phyloP scores from a whole-genome alignment of 2,797 vertebrate species.

The Arrhamphus sclerolepis region DNA sequence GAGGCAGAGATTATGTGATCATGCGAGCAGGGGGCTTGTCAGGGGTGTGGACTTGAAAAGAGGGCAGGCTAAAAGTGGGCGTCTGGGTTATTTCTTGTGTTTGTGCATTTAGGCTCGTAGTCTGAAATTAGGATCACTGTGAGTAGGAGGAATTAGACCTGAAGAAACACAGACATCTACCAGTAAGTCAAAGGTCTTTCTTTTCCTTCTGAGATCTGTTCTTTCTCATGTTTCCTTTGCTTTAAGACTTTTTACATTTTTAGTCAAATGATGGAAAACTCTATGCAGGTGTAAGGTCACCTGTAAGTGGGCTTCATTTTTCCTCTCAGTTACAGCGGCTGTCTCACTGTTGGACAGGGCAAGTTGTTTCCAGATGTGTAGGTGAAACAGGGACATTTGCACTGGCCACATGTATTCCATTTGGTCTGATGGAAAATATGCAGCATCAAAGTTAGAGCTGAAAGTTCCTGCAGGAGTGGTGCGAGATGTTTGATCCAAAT shows the following conservation, averaged over 20 bases:
- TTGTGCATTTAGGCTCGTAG: constrained; percentile 62
- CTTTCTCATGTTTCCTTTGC: neutral
- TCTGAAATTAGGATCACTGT: constrained; percentile 60
- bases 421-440: constrained; percentile 37
- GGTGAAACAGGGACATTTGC: neutral
- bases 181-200: constrained; percentile 53
- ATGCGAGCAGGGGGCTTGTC: constrained; percentile 45
- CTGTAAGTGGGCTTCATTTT: constrained; percentile 6
- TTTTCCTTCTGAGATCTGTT: neutral
- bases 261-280: neutral
- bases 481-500: neutral
- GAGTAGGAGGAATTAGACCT: constrained; percentile 55
- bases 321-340: too few relatives aligned
- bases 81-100: constrained; percentile 51
- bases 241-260: neutral
- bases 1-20: constrained; percentile 41
- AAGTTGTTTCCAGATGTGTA: constrained; percentile 14
- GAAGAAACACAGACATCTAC: constrained; percentile 52
- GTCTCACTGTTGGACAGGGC: neutral
- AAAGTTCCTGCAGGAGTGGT: neutral
- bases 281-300: constrained; percentile 2
- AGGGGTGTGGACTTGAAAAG: constrained; percentile 67
- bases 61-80: constrained; percentile 68
- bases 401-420: neutral
- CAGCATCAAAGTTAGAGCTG: constrained; percentile 11